phyloP scores from a whole-genome alignment of 2,113 vertebrate genomes.

The Talpa occidentalis region DNA sequence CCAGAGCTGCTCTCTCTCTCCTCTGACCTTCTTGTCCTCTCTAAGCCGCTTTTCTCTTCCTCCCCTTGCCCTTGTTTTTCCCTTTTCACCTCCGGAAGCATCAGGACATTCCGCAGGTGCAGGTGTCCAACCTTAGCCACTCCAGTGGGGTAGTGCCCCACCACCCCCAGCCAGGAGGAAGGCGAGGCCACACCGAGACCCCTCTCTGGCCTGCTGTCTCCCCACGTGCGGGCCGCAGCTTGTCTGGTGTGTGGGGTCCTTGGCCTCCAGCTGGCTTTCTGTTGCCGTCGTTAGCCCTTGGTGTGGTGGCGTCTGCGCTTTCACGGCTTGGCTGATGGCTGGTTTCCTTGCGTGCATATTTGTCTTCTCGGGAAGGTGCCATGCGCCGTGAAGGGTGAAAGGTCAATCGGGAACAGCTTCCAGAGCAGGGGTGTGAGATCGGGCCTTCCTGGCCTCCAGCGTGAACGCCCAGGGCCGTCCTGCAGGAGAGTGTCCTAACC shows the following conservation, averaged over 20 bases:
- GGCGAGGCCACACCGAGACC: constrained; percentile 88
- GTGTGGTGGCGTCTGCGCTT: constrained; percentile 42
- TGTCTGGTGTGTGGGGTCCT: constrained; percentile 56
- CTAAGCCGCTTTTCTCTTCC: constrained; percentile 78
- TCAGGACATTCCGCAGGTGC: constrained; percentile 94
- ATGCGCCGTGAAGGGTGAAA: constrained; percentile 16
- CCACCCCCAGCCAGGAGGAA: constrained; percentile 91
- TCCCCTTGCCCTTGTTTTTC: constrained; percentile 79
- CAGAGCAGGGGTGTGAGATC: constrained; percentile 24
- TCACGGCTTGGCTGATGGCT: constrained; percentile 45
- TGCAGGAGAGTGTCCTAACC: background rate
- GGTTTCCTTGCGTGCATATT: background rate
- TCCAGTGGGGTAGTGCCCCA: constrained; percentile 93
- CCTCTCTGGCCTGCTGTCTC: constrained; percentile 76
- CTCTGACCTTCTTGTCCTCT: constrained; percentile 65
- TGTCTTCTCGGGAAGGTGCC: constrained; percentile 21
- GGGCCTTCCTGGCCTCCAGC: background rate
- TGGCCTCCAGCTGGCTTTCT: constrained; percentile 57
- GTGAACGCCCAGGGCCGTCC: background rate
- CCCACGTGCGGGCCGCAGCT: constrained; percentile 77
- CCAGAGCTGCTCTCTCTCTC: background rate
- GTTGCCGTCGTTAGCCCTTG: constrained; percentile 63
- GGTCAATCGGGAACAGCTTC: constrained; percentile 9
- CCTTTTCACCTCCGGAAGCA: constrained; percentile 89
- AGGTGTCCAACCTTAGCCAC: constrained; percentile 93